Conservation (phyloP, 2,113 vertebrate genomes). For the Forbesichthys agassizii region DNA sequence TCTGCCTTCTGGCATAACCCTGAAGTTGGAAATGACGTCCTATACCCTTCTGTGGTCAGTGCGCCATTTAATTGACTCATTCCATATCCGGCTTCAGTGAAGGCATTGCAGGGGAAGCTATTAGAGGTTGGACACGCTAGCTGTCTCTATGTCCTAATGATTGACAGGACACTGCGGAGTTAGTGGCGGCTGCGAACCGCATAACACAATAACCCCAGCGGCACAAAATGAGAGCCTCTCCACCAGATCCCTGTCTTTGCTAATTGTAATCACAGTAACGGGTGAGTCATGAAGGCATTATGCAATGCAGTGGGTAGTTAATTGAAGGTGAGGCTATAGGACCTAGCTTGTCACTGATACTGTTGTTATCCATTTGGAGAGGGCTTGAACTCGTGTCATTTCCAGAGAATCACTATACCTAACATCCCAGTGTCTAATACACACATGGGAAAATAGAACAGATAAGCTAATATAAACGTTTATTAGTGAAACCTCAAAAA, state of each 20-base stretch:
- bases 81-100: constrained; percentile 15
- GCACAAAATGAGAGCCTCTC: constrained; percentile 32
- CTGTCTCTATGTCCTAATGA: constrained; percentile 27
- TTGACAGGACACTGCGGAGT: constrained; percentile 30
- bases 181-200: constrained; percentile 20
- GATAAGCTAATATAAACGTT: too few species aligned
- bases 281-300: neutral
- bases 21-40: constrained; percentile 25
- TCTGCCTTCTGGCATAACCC: constrained; percentile 16
- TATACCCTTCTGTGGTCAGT: neutral
- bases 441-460: too few species aligned
- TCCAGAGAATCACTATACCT: constrained; percentile 36
- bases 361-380: constrained; percentile 45
- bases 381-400: constrained; percentile 35
- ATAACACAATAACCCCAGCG: constrained; percentile 8
- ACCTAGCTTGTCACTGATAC: constrained; percentile 21
- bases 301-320: constrained; percentile 13
- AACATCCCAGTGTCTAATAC: too few species aligned
- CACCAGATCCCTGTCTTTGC: constrained; percentile 39
- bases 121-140: constrained; percentile 18
- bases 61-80: neutral
- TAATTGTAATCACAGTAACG: constrained; percentile 41
- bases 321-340: constrained; percentile 40
- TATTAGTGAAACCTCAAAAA: too few species aligned
- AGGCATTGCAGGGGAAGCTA: constrained; percentile 34